Evolutionary conservation across 2,113 vertebrate species (phyloP), one percentile per base, ranked within the genome.

Genomic region (Tetraodon nigroviridis): DNA sequence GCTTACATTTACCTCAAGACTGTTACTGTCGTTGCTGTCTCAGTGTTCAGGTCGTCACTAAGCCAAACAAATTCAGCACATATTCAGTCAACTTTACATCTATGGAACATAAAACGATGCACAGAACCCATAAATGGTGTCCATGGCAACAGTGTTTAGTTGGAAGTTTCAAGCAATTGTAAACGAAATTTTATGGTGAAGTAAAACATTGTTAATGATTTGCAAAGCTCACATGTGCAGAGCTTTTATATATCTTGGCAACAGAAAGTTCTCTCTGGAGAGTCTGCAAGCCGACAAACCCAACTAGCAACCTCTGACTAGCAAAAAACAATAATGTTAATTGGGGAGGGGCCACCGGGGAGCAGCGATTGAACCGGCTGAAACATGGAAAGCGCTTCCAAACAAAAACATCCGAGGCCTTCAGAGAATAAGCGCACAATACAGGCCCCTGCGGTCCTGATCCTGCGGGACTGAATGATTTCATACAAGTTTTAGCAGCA

Each of bases 401-500:
- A 83, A 71, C 44, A 68, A 63, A 73, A 51, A 71, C 55, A 45
- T 12, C 54, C 51, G 44, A 44, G 54, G 64, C 61, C 48, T 76
- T 64, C 42, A 56, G 64, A 61, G 44, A 63, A 68, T 69, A 40
- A 70, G 75, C 61, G 63, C 61, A 69, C 68, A 77, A 69, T 65
- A 42, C 22, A 16, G 55, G 56, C 48, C 73, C 45, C 68, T 50
- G 41, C 55, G 61, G 67, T 54, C 49, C 51, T 66, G 54, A 42
- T 73, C 70, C 73, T 68, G 40, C 53, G 66, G 62, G 75, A 80
- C 45, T 49, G 61, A 55, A 71, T 75, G 32, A 55, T 58, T 78
- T 78, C 73, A 78, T 65, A 62, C 18, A 67, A 61, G 76, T 58
- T 65, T 72, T 47, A 55, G 61, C 72, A 74, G 67, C 19, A 74